These are phyloP conservation scores for Camelus bactrianus DNA, from an alignment of 2,113 vertebrate genomes.

Conservation along the genomic window DNA sequence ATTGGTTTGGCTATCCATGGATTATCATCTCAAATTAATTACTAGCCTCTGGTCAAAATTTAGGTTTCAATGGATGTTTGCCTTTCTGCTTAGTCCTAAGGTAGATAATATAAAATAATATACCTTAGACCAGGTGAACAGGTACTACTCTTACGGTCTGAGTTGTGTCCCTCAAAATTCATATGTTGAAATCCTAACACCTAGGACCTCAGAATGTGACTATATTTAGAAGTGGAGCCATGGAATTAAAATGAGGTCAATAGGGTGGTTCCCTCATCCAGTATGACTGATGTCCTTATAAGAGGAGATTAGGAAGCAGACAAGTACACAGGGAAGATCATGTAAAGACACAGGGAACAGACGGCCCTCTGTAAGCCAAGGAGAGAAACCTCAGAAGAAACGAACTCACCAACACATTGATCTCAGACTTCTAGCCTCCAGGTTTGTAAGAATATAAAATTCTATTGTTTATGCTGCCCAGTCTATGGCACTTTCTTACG, in stretches of 20 bases:
- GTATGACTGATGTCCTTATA: neutral
- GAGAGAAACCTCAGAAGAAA: neutral
- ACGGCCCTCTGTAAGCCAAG: neutral
- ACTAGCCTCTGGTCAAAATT: neutral
- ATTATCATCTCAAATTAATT: neutral
- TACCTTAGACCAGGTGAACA: neutral
- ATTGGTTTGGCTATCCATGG: neutral
- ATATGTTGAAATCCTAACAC: neutral
- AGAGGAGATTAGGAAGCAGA: neutral
- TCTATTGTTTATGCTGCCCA: neutral
- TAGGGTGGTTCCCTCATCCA: neutral
- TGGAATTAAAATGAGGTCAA: neutral
- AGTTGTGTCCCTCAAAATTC: neutral
- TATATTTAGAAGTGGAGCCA: neutral
- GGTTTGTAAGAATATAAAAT: neutral
- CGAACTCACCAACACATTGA: neutral
- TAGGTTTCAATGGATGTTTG: neutral
- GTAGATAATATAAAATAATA: neutral
- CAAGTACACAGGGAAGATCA: neutral
- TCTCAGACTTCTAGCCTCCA: neutral
- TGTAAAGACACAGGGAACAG: neutral
- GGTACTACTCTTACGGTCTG: neutral
- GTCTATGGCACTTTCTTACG: neutral
- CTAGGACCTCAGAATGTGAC: neutral
- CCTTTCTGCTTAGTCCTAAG: neutral